Evolutionary conservation across 2,888 invertebrate species (phyloP).

Genomic region (Dioctria rufipes): DNA sequence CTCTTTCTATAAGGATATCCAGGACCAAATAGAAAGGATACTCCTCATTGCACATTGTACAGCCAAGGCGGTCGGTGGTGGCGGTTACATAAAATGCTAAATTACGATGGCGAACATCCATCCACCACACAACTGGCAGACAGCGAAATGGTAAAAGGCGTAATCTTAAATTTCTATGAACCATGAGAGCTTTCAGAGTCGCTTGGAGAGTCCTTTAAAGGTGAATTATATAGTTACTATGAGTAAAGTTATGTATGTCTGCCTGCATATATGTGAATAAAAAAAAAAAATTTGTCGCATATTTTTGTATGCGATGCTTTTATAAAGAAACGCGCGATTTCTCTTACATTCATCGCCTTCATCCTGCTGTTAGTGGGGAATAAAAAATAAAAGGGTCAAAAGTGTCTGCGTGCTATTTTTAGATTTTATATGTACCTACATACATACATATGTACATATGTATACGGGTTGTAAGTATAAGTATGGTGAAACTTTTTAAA

Average conservation of each 20-base stretch:
- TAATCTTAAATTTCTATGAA: slow-evolving; percentile 37
- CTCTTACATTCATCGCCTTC: not conserved
- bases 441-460: not conserved
- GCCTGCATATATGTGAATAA: no score
- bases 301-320: not conserved
- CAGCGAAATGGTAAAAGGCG: slow-evolving; percentile 26
- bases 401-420: slow-evolving; percentile 2
- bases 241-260: not conserved
- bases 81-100: not conserved
- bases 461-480: no score
- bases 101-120: not conserved
- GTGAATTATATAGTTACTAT: slow-evolving; percentile 18
- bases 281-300: not conserved
- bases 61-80: no score
- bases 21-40: no score
- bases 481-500: slow-evolving; percentile 28
- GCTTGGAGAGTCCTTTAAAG: slow-evolving; percentile 4
- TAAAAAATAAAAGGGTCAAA: slow-evolving; percentile 34
- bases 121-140: not conserved
- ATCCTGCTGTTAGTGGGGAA: not conserved
- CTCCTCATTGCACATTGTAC: no score
- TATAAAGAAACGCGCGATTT: not conserved
- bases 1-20: not conserved
- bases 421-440: not conserved
- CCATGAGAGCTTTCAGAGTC: slow-evolving; percentile 25